Base-by-base conservation (phyloP, 1,140 invertebrate genomes). In the Bombus fervidus region DNA sequence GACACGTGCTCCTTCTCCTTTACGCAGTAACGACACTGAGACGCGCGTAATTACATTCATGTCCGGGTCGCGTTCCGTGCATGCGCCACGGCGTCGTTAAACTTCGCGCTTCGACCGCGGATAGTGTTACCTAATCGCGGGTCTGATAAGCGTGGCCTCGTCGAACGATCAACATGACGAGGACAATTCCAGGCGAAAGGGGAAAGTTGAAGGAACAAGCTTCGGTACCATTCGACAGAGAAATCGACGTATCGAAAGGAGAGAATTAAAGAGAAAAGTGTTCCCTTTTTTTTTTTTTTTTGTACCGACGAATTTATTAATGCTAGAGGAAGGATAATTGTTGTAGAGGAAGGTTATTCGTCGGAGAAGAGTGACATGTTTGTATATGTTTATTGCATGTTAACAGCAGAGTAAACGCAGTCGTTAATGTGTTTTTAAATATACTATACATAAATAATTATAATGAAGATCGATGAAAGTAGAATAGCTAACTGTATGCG, bases 1-100 rank as follows among this genome's bases (percentile, higher is more conserved):
- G 2, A 13, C 57, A 41, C 37, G 72, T 34, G 22, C 22, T 77
- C 37, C 18, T 64, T 64, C 31, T 28, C 34, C 25, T 22, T 5
- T 15, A 4, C n/a, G 34, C 22, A 41, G 10, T 1, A 68, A 53
- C 53, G 25, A 77, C 80, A 81, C 53, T 34, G 80, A 62, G 43
- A 13, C 53, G 71, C 18, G 28, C 22, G 62, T 83, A 76, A 83
- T 83, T 77, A 69, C 34, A 77, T 69, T 83, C 43, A 83, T 69
- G 76, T 77, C 59, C 73, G 72, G 73, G 12, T 62, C 80, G 80
- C 53, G 69, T 74, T 28, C 22, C 28, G 12, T 28, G 57, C 18
- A 22, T 22, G 10, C 37, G 47, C 53, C 47, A 10, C 47, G 12
- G 9, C 31, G 43, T 62, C 41, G 25, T 83, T 53, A 31, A 64